Percentiles rank a stretch among this genome's conserved stretches.
Conservation (phyloP, 2,888 invertebrate species). For the Choristoneura rosaceana region DNA sequence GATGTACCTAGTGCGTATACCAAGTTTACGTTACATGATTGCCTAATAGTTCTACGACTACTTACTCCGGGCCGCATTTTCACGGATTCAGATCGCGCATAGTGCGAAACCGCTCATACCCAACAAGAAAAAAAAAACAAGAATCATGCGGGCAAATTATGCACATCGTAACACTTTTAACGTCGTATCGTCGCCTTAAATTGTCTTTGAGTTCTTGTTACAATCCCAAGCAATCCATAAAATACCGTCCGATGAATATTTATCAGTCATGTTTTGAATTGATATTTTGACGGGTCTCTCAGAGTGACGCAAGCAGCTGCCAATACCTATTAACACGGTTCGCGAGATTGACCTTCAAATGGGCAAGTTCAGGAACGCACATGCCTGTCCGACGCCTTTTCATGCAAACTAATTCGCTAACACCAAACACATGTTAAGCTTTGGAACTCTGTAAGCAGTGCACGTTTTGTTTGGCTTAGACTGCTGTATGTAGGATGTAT, state of each 20-base stretch:
- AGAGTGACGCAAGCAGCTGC: conserved; percentile 25
- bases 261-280: background rate
- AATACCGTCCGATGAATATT: conserved; percentile 1
- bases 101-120: too few species aligned
- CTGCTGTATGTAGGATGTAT: conserved; percentile 22
- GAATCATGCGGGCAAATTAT: too few species aligned
- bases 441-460: conserved; percentile 36
- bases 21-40: too few species aligned
- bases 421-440: conserved; percentile 51
- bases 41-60: too few species aligned
- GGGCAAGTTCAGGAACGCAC: conserved; percentile 53
- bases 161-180: too few species aligned
- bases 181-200: background rate
- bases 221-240: background rate
- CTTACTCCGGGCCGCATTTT: too few species aligned
- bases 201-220: background rate
- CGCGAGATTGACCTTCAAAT: conserved; percentile 45
- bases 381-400: conserved; percentile 48
- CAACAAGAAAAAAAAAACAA: too few species aligned
- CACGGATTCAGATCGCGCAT: too few species aligned
- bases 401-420: conserved; percentile 55
- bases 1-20: too few species aligned
- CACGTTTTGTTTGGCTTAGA: conserved; percentile 40
- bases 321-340: conserved; percentile 32
- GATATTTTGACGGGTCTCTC: conserved; percentile 5